phyloP scores from a whole-genome alignment of 1,140 invertebrate genomes.

The Calephelis nemesis region DNA sequence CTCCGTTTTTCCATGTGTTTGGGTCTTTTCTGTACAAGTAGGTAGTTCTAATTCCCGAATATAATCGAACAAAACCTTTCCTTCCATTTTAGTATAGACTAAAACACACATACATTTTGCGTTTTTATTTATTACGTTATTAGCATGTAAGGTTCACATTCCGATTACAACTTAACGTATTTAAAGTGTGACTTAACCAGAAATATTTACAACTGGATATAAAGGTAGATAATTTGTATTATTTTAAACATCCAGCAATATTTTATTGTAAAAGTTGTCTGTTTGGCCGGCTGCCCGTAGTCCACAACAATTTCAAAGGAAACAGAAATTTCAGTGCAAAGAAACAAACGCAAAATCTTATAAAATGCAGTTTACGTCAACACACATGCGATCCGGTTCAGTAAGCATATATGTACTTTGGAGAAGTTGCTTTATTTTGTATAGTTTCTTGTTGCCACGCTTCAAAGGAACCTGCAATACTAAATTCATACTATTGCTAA shows the following conservation, averaged over 20 bases:
- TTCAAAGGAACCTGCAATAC: constrained; percentile 43
- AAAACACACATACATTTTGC: too few relatives aligned
- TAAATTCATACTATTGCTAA: constrained; percentile 37
- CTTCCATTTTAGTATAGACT: too few relatives aligned
- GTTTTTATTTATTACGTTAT: too few relatives aligned
- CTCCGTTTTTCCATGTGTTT: too few relatives aligned
- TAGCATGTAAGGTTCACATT: too few relatives aligned
- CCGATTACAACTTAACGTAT: too few relatives aligned
- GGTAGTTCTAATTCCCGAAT: too few relatives aligned
- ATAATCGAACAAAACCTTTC: too few relatives aligned
- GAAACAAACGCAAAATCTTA: constrained; percentile 69
- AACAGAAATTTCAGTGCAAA: constrained; percentile 58
- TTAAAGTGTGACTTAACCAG: too few relatives aligned
- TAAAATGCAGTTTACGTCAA: constrained; percentile 71
- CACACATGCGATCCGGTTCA: constrained; percentile 52
- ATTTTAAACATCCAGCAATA: constrained; percentile 34
- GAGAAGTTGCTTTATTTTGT: constrained; percentile 55
- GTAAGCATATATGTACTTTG: constrained; percentile 45
- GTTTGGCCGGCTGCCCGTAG: constrained; percentile 65
- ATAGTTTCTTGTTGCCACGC: constrained; percentile 39
- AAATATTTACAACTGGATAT: too few relatives aligned
- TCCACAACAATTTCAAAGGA: constrained; percentile 56
- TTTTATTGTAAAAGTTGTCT: constrained; percentile 64
- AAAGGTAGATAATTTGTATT: constrained; percentile 17
- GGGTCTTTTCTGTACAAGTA: too few relatives aligned